phyloP scores from a whole-genome alignment of 92 coral and sea anemone genomes.

The Diadumene lineata region DNA sequence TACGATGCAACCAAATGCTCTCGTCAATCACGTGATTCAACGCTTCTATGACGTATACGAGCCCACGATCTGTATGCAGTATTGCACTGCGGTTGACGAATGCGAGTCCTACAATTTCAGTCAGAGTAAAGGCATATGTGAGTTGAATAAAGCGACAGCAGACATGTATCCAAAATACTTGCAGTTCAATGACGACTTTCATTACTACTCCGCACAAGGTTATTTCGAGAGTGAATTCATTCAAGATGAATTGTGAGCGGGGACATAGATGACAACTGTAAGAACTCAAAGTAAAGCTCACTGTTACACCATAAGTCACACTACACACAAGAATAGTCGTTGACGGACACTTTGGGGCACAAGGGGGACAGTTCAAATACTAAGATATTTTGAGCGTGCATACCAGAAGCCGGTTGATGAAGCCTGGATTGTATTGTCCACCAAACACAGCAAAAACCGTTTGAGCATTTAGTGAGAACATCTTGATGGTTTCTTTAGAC shows the following conservation, averaged over 20 bases:
- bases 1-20: neutral
- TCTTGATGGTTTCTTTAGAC: too few species aligned
- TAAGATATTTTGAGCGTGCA: too few species aligned
- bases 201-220: neutral
- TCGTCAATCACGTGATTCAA: neutral
- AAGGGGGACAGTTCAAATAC: too few species aligned
- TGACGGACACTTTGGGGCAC: too few species aligned
- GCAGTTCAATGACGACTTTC: neutral
- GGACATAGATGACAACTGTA: too few species aligned
- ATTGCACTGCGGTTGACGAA: neutral
- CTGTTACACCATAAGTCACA: neutral
- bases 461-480: too few species aligned
- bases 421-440: too few species aligned
- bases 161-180: neutral
- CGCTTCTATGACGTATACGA: neutral
- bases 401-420: too few species aligned
- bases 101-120: neutral
- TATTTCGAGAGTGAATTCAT: neutral
- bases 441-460: too few species aligned
- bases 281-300: neutral
- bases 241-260: neutral
- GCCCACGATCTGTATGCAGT: neutral
- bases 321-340: neutral
- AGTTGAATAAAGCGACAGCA: conserved; percentile 4
- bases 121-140: neutral